Conservation (phyloP, 1,140 invertebrate genomes). For the Stenopsyche tienmushanensis region DNA sequence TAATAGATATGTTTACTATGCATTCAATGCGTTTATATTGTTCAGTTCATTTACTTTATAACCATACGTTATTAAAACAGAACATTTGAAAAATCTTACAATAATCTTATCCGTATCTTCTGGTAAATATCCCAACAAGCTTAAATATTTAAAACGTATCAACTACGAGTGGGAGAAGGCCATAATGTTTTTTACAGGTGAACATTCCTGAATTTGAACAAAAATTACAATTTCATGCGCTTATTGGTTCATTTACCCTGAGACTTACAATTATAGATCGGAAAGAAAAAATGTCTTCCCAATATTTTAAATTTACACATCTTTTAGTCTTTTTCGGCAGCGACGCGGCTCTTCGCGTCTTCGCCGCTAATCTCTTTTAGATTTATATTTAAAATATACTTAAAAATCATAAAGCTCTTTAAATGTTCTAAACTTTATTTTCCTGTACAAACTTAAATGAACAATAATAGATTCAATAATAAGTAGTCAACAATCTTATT, state of each 20-base stretch:
- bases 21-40: slow-evolving; percentile 39
- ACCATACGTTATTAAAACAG: slow-evolving; percentile 28
- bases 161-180: slow-evolving; percentile 37
- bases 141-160: slow-evolving; percentile 35
- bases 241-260: slow-evolving; percentile 42
- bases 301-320: slow-evolving; percentile 16
- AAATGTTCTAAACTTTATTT: slow-evolving; percentile 36
- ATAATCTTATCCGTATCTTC: slow-evolving; percentile 32
- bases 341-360: slow-evolving; percentile 17
- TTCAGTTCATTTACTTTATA: slow-evolving; percentile 36
- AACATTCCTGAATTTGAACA: slow-evolving; percentile 18
- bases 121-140: slow-evolving; percentile 42
- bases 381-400: slow-evolving; percentile 35
- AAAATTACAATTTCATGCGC: slow-evolving; percentile 18
- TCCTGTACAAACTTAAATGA: slow-evolving; percentile 38
- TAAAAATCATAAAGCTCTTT: slow-evolving; percentile 41
- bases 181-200: slow-evolving; percentile 31
- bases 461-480: slow-evolving; percentile 25
- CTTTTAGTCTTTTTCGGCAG: slow-evolving; percentile 37
- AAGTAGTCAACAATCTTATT: too few species aligned
- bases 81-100: slow-evolving; percentile 32
- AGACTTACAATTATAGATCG: slow-evolving; percentile 15
- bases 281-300: slow-evolving; percentile 27
- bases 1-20: too few species aligned
- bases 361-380: slow-evolving; percentile 35